Base-by-base conservation (phyloP, 2,113 vertebrate species). In the Mormyrus lacerda region DNA sequence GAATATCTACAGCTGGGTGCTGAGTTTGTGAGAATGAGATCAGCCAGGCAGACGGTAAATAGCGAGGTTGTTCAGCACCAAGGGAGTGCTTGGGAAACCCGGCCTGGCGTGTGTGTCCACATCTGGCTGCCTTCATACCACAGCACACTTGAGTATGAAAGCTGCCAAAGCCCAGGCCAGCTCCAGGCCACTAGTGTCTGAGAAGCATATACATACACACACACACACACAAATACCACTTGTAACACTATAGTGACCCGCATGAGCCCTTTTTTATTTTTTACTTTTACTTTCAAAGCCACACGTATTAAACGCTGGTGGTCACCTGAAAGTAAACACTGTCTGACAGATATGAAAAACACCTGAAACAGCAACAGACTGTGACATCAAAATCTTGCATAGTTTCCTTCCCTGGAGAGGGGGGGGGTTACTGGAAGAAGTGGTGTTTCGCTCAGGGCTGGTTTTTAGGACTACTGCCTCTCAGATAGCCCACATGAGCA, bases 101-200 rank as follows among this genome's bases (percentile, higher is more conserved):
- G 35, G 73, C 35, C 35, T 76, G 73, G 15, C 35, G 11, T 76
- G 35, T 19, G 4, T 48, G 83, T 85, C 83, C 83, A 85, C 83
- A 85, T 85, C 83, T 85, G 83, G 83, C 83, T 85, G 42, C 83
- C 44, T 48, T 50, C 83, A 85, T 24, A 85, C 82, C 82, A 48
- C 17, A 47, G 83, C 3, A 10, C 15, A 31, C 21, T 24, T 1
- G 3, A 27, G 21, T 27, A 10, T n/a, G 83, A n/a, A 50, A 50
- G 83, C 83, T 50, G 83, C 45, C 83, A 48, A 47, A 45, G 83
- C 0, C n/a, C 19, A 0, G 83, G 45, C 47, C 83, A 85, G 83
- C 7, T n/a, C 83, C 83, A 45, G 47, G 83, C 83, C 45, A n/a
- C 10, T 7, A 19, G 24, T 2, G 45, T 85, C n/a, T 48, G 35